phyloP scores from a whole-genome alignment of 2,113 vertebrate species.

The Nibea coibor region DNA sequence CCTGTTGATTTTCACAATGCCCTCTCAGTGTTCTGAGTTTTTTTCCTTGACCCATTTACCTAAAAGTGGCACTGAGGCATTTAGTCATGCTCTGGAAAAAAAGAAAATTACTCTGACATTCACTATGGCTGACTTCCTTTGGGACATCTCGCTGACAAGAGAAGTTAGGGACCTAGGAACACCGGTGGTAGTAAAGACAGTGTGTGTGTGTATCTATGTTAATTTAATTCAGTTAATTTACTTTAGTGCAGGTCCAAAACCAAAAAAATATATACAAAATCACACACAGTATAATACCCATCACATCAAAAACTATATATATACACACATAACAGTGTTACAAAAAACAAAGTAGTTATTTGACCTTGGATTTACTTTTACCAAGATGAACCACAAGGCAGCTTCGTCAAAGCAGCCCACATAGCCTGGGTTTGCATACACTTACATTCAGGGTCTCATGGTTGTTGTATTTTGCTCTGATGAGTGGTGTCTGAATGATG shows the following conservation, averaged over 20 bases:
- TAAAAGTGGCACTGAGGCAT: slow-evolving; percentile 25
- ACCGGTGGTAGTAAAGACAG: background rate
- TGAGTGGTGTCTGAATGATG: slow-evolving; percentile 96
- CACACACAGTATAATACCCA: background rate
- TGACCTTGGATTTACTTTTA: background rate
- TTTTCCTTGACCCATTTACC: slow-evolving; percentile 42
- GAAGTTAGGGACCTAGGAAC: background rate
- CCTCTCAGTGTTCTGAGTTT: background rate
- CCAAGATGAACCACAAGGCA: background rate
- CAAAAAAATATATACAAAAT: background rate
- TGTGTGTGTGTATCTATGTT: background rate
- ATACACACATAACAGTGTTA: background rate
- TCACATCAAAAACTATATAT: background rate
- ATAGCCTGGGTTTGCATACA: slow-evolving; percentile 32
- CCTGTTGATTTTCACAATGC: slow-evolving; percentile 17
- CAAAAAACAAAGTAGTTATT: background rate
- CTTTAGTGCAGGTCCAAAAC: background rate
- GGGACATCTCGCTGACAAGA: background rate
- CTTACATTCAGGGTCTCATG: slow-evolving; percentile 95
- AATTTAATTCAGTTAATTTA: background rate
- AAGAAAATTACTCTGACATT: slow-evolving; percentile 15
- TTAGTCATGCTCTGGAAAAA: slow-evolving; percentile 21
- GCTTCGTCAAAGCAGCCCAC: background rate
- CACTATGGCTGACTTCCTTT: background rate
- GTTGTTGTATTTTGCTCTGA: slow-evolving; percentile 94